These are phyloP conservation scores for Lampris incognitus DNA, from an alignment of 2,113 vertebrate species.

Conservation along the genomic window DNA sequence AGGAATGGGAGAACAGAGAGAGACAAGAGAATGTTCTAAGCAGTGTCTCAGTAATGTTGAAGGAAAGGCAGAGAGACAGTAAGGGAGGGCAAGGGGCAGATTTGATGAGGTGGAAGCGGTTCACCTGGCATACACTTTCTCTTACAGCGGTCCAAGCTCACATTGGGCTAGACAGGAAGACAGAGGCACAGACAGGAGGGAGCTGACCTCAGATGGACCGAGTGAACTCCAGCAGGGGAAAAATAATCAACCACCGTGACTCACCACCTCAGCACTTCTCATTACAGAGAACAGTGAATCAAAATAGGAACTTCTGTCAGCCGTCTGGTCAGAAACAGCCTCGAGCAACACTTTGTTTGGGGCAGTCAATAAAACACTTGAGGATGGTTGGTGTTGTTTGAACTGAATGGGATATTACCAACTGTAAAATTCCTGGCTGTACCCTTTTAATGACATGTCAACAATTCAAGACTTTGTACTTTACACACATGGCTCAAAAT, in stretches of 20 bases:
- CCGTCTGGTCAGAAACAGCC: slow-evolving; percentile 16
- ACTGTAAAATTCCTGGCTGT: no score
- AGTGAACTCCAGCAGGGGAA: slow-evolving; percentile 55
- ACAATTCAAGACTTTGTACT: no score
- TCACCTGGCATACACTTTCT: slow-evolving; percentile 60
- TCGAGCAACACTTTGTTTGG: neutral
- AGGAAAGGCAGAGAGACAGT: slow-evolving; percentile 54
- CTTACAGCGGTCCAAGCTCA: slow-evolving; percentile 45
- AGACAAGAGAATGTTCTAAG: slow-evolving; percentile 33
- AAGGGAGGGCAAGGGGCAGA: slow-evolving; percentile 54
- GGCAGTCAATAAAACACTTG: no score
- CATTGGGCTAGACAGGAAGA: slow-evolving; percentile 56
- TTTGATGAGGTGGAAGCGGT: slow-evolving; percentile 73
- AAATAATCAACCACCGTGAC: slow-evolving; percentile 62
- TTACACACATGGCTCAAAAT: no score
- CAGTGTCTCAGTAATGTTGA: slow-evolving; percentile 51
- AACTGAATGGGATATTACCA: no score
- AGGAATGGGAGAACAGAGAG: slow-evolving; percentile 8
- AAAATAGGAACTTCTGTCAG: neutral
- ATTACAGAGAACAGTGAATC: slow-evolving; percentile 34
- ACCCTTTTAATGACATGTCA: no score
- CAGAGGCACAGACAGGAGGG: slow-evolving; percentile 40
- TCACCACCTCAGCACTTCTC: slow-evolving; percentile 54
- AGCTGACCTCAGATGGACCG: slow-evolving; percentile 53
- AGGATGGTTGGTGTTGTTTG: no score